Base-by-base conservation (phyloP, 2,888 invertebrate species). In the Keiferia lycopersicella region DNA sequence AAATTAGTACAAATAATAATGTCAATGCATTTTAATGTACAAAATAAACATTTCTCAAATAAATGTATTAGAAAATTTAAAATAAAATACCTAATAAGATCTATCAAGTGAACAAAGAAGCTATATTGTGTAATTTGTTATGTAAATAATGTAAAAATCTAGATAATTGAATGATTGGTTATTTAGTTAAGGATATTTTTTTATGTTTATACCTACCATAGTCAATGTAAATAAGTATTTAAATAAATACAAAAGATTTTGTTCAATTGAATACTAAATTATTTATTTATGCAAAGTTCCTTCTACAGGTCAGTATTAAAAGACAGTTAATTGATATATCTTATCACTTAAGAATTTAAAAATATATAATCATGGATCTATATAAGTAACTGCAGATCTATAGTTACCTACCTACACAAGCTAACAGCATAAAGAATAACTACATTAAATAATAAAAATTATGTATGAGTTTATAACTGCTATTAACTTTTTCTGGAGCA, bases 131-230 rank as follows among this genome's bases (percentile, higher is more conserved):
- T 60, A 60, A 60, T 60, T 60, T 48, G 48, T 71, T 71, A 76
- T 88, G 88, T 89, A 89, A 85, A 88, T 88, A 89, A 80, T 84
- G 81, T 86, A 83, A 76, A 81, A 77, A 76, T 74, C 74, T 78
- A 75, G 56, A 26, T 56, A 34, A 56, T 56, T 56, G 67, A 74
- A 74, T 76, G 73, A 72, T 79, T 74, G 72, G 75, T 67, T 75
- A 77, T 39, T 62, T 34, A 56, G 26, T 64, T 57, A 51, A 53
- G 60, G 38, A 64, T 48, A 72, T 66, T 75, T 72, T 75, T 74
- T 78, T 77, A 74, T 71, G 70, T 72, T 75, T 73, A 39, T 75
- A 75, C 73, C 65, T 75, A 75, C 73, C 65, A 67, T 70, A 75
- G 76, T 65, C 67, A 71, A 68, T 81, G 80, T 83, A 82, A 80